A percentile compares a stretch with the other conserved stretches of the same genome.
These are phyloP conservation scores for Montifringilla adamsi DNA, from an alignment of 2,113 vertebrate species.

Conservation along the genomic window DNA sequence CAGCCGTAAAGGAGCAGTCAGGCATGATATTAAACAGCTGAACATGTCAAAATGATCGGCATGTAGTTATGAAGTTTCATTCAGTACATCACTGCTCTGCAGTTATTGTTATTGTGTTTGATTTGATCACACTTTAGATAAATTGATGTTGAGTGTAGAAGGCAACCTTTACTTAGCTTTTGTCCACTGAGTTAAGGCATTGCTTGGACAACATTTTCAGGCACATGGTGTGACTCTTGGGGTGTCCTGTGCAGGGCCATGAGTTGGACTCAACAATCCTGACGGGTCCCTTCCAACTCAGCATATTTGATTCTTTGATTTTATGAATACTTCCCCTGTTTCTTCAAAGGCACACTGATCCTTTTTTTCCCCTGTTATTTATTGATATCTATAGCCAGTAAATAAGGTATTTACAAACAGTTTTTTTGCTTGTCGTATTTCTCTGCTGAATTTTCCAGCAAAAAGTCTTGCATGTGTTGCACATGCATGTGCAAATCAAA, in stretches of 20 bases:
- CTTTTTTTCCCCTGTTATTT: neutral
- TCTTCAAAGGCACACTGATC: neutral
- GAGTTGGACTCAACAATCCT: neutral
- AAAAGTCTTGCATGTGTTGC: neutral
- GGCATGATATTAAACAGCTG: slow-evolving; percentile 76
- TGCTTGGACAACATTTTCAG: neutral
- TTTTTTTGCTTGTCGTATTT: neutral
- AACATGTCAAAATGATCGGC: slow-evolving; percentile 73
- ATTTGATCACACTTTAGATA: slow-evolving; percentile 23
- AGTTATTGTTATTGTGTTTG: slow-evolving; percentile 15
- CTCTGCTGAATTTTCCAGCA: neutral
- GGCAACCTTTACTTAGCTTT: neutral
- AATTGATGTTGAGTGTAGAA: neutral
- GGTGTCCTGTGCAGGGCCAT: neutral
- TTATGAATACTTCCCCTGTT: neutral
- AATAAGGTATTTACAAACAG: neutral
- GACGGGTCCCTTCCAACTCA: neutral
- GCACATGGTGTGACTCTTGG: neutral
- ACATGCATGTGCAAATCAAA: neutral
- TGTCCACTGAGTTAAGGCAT: neutral
- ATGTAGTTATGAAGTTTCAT: slow-evolving; percentile 15
- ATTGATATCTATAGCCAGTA: neutral
- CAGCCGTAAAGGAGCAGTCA: slow-evolving; percentile 65
- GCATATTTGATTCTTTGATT: neutral
- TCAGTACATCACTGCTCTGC: neutral